Conservation (phyloP, 2,113 vertebrate genomes). For the Perca schrenkii region DNA sequence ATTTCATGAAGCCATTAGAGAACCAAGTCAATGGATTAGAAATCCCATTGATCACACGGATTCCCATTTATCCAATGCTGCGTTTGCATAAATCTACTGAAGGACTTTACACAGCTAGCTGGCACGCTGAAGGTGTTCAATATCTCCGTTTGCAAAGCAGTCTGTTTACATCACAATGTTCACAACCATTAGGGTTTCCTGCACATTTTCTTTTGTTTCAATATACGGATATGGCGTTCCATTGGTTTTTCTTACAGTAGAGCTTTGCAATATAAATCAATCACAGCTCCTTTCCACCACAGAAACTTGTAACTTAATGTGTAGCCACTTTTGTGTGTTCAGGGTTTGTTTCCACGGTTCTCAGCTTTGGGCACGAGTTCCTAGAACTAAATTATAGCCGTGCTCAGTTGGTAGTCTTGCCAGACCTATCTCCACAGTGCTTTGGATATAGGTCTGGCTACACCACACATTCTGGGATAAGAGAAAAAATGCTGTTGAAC, state of each 20-base stretch:
- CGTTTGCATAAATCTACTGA: constrained; percentile 7
- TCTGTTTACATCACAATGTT: neutral
- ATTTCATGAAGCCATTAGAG: constrained; percentile 19
- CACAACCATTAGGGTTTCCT: neutral
- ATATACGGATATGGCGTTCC: no score
- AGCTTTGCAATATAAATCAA: neutral
- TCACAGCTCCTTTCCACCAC: neutral
- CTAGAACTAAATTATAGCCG: neutral
- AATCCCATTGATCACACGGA: constrained; percentile 22
- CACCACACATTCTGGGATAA: no score
- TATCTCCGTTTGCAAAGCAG: constrained; percentile 7
- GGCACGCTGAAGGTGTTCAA: neutral
- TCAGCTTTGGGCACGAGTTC: neutral
- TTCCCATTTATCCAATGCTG: constrained; percentile 27
- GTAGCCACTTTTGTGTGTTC: neutral
- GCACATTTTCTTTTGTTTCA: neutral
- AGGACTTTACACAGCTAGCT: neutral
- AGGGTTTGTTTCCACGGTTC: neutral
- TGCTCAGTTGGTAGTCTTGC: neutral
- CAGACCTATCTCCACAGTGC: no score
- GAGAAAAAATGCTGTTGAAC: no score
- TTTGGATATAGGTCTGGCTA: no score
- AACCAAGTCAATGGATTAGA: constrained; percentile 31
- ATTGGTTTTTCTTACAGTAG: neutral
- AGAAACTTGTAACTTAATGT: neutral